phyloP scores from a whole-genome alignment of 2,888 invertebrate species.

The Tillus elongatus region DNA sequence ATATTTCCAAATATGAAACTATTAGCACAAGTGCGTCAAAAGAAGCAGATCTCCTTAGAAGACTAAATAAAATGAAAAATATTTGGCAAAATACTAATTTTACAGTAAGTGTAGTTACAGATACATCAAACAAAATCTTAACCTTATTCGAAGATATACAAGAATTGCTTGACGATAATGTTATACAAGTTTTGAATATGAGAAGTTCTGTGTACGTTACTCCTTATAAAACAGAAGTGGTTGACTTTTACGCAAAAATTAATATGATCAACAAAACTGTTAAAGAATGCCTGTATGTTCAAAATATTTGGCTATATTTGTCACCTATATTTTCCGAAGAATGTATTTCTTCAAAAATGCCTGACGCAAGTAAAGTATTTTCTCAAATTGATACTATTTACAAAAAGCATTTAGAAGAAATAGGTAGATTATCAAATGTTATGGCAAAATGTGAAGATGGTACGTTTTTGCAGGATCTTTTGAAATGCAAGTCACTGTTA shows the following conservation, averaged over 20 bases:
- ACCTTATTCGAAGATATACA: slow-evolving; percentile 65
- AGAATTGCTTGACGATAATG: slow-evolving; percentile 67
- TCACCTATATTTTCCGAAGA: slow-evolving; percentile 73
- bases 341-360: slow-evolving; percentile 53
- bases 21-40: slow-evolving; percentile 74
- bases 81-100: slow-evolving; percentile 69
- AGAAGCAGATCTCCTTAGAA: slow-evolving; percentile 62
- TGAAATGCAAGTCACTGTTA: slow-evolving; percentile 53
- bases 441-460: slow-evolving; percentile 51
- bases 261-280: slow-evolving; percentile 55
- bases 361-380: slow-evolving; percentile 36
- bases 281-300: slow-evolving; percentile 71
- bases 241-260: slow-evolving; percentile 62
- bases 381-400: slow-evolving; percentile 23
- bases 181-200: slow-evolving; percentile 72
- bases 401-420: slow-evolving; percentile 21
- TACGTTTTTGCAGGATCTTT: slow-evolving; percentile 57
- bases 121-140: slow-evolving; percentile 58
- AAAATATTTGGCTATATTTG: slow-evolving; percentile 72
- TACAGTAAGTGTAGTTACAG: slow-evolving; percentile 50
- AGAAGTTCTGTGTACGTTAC: slow-evolving; percentile 74
- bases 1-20: slow-evolving; percentile 66
- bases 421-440: slow-evolving; percentile 51
- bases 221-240: slow-evolving; percentile 60
- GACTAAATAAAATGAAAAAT: slow-evolving; percentile 60